phyloP scores from a whole-genome alignment of 2,888 invertebrate genomes.

The Hydroisotoma schaefferi region DNA sequence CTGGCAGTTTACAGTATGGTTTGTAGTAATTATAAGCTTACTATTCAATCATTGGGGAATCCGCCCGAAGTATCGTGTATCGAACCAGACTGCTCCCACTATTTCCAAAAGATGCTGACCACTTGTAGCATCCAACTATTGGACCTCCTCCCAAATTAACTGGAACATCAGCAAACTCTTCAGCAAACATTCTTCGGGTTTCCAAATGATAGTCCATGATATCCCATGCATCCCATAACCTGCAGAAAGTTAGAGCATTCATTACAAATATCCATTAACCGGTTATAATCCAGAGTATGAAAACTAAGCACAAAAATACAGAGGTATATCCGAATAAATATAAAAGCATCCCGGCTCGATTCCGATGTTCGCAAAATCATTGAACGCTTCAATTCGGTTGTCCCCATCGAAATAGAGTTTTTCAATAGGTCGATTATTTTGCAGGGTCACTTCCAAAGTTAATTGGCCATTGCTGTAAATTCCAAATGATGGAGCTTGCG shows the following conservation, averaged over 20 bases:
- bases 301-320: too few relatives aligned
- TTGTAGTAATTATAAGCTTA: neutral
- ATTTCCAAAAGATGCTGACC: constrained; percentile 33
- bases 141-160: too few relatives aligned
- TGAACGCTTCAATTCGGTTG: constrained; percentile 14
- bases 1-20: too few relatives aligned
- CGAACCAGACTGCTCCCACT: constrained; percentile 48
- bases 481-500: neutral
- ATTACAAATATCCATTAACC: too few relatives aligned
- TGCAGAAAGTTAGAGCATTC: too few relatives aligned
- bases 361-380: constrained; percentile 26
- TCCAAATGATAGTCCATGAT: constrained; percentile 55
- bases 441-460: neutral
- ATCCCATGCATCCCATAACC: constrained; percentile 42
- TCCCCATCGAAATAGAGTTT: constrained; percentile 5
- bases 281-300: too few relatives aligned
- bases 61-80: constrained; percentile 53
- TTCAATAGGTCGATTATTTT: neutral
- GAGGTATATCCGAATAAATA: constrained; percentile 30
- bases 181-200: constrained; percentile 50
- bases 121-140: constrained; percentile 36
- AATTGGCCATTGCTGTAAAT: neutral
- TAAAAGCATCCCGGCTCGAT: constrained; percentile 38
- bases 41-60: constrained; percentile 52
- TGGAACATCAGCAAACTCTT: neutral